Conservation (phyloP, 2,797 vertebrate species). For the Moxostoma hubbsi region DNA sequence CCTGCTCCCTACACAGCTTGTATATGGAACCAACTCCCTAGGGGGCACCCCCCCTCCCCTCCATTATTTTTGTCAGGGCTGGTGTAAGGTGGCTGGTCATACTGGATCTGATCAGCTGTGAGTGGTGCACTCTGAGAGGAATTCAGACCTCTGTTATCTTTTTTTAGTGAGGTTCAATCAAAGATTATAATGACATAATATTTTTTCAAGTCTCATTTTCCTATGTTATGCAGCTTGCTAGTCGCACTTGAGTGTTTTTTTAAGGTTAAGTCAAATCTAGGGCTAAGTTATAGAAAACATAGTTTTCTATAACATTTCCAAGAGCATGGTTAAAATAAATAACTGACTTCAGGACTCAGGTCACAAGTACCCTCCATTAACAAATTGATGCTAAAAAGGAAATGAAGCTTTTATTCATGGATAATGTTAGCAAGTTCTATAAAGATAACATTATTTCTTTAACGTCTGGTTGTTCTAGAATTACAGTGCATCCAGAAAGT, state of each 20-base stretch:
- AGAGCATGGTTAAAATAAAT: no score
- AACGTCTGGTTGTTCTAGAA: neutral
- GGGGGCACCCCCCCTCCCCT: no score
- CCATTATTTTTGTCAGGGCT: neutral
- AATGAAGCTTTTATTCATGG: neutral
- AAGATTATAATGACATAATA: conserved; percentile 13
- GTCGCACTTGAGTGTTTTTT: neutral
- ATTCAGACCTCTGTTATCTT: conserved; percentile 1
- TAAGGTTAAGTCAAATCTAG: no score
- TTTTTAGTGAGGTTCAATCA: neutral
- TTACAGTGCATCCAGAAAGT: no score
- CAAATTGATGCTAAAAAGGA: neutral
- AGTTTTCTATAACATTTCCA: no score
- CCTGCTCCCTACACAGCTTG: no score
- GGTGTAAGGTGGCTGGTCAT: neutral
- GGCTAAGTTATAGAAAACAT: no score
- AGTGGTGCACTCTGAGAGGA: neutral
- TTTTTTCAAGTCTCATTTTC: neutral
- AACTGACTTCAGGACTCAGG: neutral
- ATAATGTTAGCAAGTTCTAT: neutral
- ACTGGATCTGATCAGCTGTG: neutral
- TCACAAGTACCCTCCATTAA: neutral
- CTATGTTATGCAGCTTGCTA: neutral
- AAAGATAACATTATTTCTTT: neutral
- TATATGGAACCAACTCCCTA: no score